A percentile compares a stretch with the other conserved stretches of the same genome.
Evolutionary conservation across 1,140 invertebrate species (phyloP).

Genomic region (Mylabris phalerata): DNA sequence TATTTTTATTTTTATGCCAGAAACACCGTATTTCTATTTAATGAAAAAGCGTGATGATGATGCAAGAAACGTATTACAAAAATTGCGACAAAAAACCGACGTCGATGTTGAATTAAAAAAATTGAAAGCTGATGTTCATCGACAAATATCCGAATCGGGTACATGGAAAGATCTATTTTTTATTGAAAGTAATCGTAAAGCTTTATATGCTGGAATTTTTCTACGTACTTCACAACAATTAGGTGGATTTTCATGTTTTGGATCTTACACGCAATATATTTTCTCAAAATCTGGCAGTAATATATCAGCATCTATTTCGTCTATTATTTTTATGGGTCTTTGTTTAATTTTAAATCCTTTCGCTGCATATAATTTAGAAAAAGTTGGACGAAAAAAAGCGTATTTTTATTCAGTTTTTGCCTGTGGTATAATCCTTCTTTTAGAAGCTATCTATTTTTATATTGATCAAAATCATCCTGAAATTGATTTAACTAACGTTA

Average conservation of each 20-base stretch:
- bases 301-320: constrained; percentile 18
- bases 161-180: constrained; percentile 34
- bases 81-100: constrained; percentile 24
- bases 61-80: constrained; percentile 21
- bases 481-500: constrained; percentile 30
- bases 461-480: constrained; percentile 34
- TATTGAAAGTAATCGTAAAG: constrained; percentile 30
- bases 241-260: constrained; percentile 24
- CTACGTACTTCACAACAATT: constrained; percentile 27
- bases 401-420: constrained; percentile 52
- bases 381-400: constrained; percentile 58
- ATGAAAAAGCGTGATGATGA: constrained; percentile 24
- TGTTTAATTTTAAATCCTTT: constrained; percentile 57
- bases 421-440: constrained; percentile 46
- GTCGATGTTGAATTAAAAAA: constrained; percentile 30
- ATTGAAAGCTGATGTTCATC: constrained; percentile 28
- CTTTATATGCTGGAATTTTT: constrained; percentile 25
- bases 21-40: constrained; percentile 31
- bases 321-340: constrained; percentile 38
- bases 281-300: constrained; percentile 31
- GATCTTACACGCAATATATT: constrained; percentile 29
- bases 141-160: constrained; percentile 34
- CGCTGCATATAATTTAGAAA: constrained; percentile 59
- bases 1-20: constrained; percentile 19
- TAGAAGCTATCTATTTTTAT: constrained; percentile 54